Conservation (phyloP, 2,888 invertebrate species). For the Punctoribates punctum region DNA sequence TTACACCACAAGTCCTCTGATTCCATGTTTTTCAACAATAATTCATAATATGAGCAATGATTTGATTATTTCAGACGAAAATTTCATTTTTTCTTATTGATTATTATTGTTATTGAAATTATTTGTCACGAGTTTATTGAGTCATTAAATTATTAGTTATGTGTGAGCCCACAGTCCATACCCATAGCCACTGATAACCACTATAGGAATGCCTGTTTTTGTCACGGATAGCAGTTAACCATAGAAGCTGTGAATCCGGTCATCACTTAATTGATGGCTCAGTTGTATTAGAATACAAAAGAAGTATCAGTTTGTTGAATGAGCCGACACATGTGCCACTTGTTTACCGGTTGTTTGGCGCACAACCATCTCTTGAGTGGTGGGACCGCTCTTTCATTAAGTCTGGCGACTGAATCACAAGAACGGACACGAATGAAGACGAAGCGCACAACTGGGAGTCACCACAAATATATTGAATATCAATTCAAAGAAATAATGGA, state of each 20-base stretch:
- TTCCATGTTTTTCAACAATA: conserved; percentile 17
- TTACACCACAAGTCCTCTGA: neutral
- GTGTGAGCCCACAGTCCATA: neutral
- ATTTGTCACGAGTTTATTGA: conserved; percentile 38
- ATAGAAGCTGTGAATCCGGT: conserved; percentile 33
- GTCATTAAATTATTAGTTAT: conserved; percentile 36
- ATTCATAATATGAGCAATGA: conserved; percentile 29
- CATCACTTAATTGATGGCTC: conserved; percentile 25
- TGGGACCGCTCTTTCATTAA: conserved; percentile 30
- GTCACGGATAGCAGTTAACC: neutral
- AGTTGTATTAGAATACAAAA: neutral
- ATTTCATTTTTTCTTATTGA: neutral
- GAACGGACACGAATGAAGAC: conserved; percentile 13
- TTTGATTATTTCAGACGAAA: conserved; percentile 29
- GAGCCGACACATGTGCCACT: conserved; percentile 24
- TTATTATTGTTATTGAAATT: conserved; percentile 25
- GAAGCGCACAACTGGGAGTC: conserved; percentile 26
- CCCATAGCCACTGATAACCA: conserved; percentile 1
- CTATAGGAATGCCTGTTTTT: neutral
- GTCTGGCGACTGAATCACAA: conserved; percentile 21
- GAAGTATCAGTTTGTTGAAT: conserved; percentile 26
- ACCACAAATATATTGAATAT: neutral
- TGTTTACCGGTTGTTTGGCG: conserved; percentile 10
- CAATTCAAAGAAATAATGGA: conserved; percentile 4
- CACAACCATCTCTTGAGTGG: neutral